Evolutionary conservation across 2,888 invertebrate species (phyloP), one percentile per base, ranked within the genome.

Genomic region (Drosophila recens): DNA sequence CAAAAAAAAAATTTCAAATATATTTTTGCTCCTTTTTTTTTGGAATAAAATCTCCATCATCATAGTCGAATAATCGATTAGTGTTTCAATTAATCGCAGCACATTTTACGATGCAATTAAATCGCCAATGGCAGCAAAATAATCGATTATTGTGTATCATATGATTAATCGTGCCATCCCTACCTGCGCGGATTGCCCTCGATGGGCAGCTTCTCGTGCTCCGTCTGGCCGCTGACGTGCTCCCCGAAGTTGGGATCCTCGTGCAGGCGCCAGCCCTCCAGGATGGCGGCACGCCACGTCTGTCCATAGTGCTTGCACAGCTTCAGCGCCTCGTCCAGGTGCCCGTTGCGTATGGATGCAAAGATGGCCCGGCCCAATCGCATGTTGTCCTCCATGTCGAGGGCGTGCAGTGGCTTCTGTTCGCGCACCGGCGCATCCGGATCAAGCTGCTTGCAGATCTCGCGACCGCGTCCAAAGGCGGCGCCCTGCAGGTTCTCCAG

Each of bases 131-230:
- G n/a, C n/a, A n/a, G n/a, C n/a, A n/a, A n/a, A n/a, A n/a, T n/a
- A n/a, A n/a, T n/a, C n/a, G n/a, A n/a, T n/a, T n/a, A n/a, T n/a
- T n/a, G n/a, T n/a, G n/a, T n/a, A n/a, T n/a, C n/a, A n/a, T n/a
- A n/a, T n/a, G n/a, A n/a, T n/a, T n/a, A n/a, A n/a, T n/a, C n/a
- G n/a, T n/a, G n/a, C n/a, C n/a, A n/a, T n/a, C n/a, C n/a, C n/a
- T n/a, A n/a, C n/a, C n/a, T n/a, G n/a, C n/a, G n/a, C n/a, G n/a
- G 95, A 93, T 98, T 98, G 0, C 98, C 98, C 91, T 96, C 95
- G 52, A 96, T 94, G 59, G 96, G 91, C 5, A 90, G 78, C 63
- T 92, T 93, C 58, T 91, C 90, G 23, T 36, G n/a, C 13, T 79
- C 72, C n/a, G 91, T 81, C 72, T 93, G 93, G 0, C 49, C 71